Conservation (phyloP, 92 coral and sea anemone genomes). For the Epizoanthus fatuus region DNA sequence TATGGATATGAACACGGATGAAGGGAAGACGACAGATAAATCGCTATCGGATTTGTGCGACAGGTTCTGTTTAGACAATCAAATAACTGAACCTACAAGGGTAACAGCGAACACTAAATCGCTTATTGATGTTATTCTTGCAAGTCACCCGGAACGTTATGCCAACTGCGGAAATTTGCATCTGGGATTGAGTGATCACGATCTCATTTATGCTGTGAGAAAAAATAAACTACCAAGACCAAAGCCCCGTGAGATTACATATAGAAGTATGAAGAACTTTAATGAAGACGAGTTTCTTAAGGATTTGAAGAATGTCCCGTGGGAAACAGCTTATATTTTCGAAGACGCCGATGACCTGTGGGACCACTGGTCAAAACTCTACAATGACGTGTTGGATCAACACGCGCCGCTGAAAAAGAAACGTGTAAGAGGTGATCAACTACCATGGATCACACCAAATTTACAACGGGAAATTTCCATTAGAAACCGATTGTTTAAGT, state of each 20-base stretch:
- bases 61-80: constrained; percentile 32
- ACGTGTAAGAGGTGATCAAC: too few species aligned
- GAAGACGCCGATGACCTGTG: background rate
- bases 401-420: too few species aligned
- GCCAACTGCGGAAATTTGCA: constrained; percentile 59
- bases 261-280: background rate
- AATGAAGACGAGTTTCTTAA: background rate
- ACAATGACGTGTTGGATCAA: too few species aligned
- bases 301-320: background rate
- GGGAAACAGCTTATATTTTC: background rate
- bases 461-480: too few species aligned
- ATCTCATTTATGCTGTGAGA: constrained; percentile 49
- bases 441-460: too few species aligned
- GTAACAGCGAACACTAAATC: constrained; percentile 54
- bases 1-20: constrained; percentile 45
- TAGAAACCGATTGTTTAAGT: too few species aligned
- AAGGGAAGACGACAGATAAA: background rate
- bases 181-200: constrained; percentile 71
- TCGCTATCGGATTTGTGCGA: constrained; percentile 46
- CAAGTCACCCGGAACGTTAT: background rate
- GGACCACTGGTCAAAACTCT: background rate
- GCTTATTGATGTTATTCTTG: constrained; percentile 64
- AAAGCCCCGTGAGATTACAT: constrained; percentile 12
- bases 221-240: constrained; percentile 61
- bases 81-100: constrained; percentile 47